These are phyloP conservation scores for Heliothis peltigera DNA, from an alignment of 2,888 invertebrate genomes.

Conservation along the genomic window DNA sequence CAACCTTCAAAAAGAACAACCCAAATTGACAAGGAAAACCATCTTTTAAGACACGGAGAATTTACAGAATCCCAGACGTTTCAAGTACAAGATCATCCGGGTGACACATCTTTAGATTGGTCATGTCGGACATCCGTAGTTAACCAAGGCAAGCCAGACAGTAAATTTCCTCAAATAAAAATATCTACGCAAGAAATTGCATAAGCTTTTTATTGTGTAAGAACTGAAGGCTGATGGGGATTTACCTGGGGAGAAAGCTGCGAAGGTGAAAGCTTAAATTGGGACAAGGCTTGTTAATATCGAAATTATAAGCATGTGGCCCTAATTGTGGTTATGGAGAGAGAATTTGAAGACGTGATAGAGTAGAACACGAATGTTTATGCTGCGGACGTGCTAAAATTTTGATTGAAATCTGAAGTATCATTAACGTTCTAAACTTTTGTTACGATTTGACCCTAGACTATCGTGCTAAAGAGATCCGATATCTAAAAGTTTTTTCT, in stretches of 20 bases:
- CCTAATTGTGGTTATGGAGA: slow-evolving; percentile 21
- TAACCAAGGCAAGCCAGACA: slow-evolving; percentile 46
- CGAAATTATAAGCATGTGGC: slow-evolving; percentile 17
- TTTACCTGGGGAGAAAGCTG: slow-evolving; percentile 47
- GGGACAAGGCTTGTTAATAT: slow-evolving; percentile 22
- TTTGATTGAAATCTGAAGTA: too few relatives aligned
- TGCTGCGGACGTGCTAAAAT: too few relatives aligned
- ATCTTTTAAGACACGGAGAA: background rate
- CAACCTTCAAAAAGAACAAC: too few relatives aligned
- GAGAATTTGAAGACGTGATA: slow-evolving; percentile 10
- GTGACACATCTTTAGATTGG: slow-evolving; percentile 51
- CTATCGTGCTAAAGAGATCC: too few relatives aligned
- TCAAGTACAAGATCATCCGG: slow-evolving; percentile 14
- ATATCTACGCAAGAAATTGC: slow-evolving; percentile 13
- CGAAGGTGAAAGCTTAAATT: slow-evolving; percentile 40
- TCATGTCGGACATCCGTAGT: slow-evolving; percentile 48
- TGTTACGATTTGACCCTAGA: too few relatives aligned
- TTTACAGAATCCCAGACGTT: slow-evolving; percentile 4
- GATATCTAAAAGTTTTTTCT: too few relatives aligned
- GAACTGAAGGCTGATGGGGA: slow-evolving; percentile 28
- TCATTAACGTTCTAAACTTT: too few relatives aligned
- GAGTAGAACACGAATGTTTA: too few relatives aligned
- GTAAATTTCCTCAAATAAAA: slow-evolving; percentile 31
- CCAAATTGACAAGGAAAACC: background rate
- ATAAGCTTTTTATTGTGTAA: slow-evolving; percentile 35